Evolutionary conservation across 2,888 invertebrate genomes (phyloP), one percentile per base, ranked within the genome.

Genomic region (Hypomecis atomaria): DNA sequence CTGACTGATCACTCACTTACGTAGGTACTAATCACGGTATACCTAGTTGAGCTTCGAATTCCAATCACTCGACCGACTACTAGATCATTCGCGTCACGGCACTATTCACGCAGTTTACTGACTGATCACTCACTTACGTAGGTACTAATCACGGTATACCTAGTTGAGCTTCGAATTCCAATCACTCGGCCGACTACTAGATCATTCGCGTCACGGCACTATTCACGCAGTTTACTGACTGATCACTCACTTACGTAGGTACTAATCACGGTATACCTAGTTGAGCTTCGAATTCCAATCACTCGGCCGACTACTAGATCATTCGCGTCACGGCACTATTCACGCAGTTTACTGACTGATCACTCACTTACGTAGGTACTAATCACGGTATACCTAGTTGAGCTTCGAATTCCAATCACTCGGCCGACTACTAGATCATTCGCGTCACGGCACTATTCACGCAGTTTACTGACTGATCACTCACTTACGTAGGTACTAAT

Each of bases 71-170:
- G 0, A 94, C 96, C 49, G 95, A 95, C 71, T 97, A 95, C 85
- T 98, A 98, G 98, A 97, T 98, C 73, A 94, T 97, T 49, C 96
- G 97, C 76, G 98, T 97, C 67, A 96, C 98, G 0, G 98, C 98
- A 0, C 90, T 98, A 3, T 94, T 98, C 13, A 96, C 97, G 5
- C 97, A 96, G 84, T 94, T 97, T 37, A 95, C 96, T 6, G 96
- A 98, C 80, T 96, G 8, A 54, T n/a, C n/a, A n/a, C n/a, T n/a
- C n/a, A n/a, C n/a, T n/a, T n/a, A n/a, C n/a, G n/a, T n/a, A n/a
- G n/a, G n/a, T n/a, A n/a, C n/a, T n/a, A n/a, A n/a, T n/a, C n/a
- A n/a, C n/a, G n/a, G n/a, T n/a, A n/a, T n/a, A n/a, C n/a, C n/a
- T 23, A 23, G 23, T 23, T 23, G n/a, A n/a, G n/a, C n/a, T n/a